Evolutionary conservation across 2,113 vertebrate species (phyloP).

Genomic region (Ellobius talpinus): DNA sequence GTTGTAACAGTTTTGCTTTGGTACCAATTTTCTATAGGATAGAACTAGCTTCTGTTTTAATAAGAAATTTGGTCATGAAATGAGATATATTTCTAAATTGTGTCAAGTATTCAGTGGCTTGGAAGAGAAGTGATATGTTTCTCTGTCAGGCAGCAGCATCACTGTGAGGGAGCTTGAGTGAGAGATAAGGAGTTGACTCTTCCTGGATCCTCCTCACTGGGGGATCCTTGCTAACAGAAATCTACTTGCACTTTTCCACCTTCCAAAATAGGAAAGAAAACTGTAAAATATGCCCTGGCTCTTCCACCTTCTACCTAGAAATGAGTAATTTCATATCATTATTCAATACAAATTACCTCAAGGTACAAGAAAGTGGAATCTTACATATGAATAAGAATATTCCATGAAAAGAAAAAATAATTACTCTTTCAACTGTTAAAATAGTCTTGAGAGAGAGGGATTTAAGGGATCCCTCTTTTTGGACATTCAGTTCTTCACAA

Average conservation of each 20-base stretch:
- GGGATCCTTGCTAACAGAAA: not conserved
- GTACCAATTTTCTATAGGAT: not conserved
- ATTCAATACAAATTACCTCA: not conserved
- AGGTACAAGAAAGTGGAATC: not conserved
- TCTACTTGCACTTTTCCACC: not conserved
- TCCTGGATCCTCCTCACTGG: not conserved
- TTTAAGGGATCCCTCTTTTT: not conserved
- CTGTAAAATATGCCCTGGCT: not conserved
- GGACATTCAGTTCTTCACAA: not conserved
- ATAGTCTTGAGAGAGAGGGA: not conserved
- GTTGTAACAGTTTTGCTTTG: not conserved
- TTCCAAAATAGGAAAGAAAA: not conserved
- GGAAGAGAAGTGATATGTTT: not conserved
- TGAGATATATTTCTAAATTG: not conserved
- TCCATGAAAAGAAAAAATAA: not conserved
- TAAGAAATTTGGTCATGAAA: slow-evolving; percentile 30
- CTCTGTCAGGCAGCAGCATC: not conserved
- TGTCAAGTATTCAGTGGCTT: not conserved
- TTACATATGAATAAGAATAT: not conserved
- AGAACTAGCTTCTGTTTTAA: not conserved
- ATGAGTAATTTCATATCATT: not conserved
- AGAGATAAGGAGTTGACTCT: rapidly evolving
- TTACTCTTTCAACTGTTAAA: not conserved
- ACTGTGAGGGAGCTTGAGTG: not conserved
- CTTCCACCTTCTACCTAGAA: not conserved